Evolutionary conservation across 1,140 invertebrate species (phyloP), one percentile per base, ranked within the genome.

Genomic region (Penaeus indicus): DNA sequence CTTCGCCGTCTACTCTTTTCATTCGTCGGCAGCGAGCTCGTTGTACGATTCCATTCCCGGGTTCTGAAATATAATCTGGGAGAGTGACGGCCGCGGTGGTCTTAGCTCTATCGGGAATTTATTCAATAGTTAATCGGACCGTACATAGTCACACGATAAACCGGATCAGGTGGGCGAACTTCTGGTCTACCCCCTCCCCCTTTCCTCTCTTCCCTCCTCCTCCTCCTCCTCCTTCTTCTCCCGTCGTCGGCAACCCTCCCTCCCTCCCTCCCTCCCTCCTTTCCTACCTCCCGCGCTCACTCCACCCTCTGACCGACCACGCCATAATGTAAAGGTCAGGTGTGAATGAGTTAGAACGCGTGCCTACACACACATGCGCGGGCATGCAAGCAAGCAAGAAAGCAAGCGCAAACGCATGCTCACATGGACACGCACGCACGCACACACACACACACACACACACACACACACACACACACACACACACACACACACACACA

Each of bases 321-420:
- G 69, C 22, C 38, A 75, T 77, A 85, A 86, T 79, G 61, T 19
- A 86, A 80, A 86, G 85, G 77, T 86, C 85, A 79, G 77, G 27
- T 78, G 75, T 79, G 77, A 86, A 67, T 80, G 77, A 86, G 77
- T 80, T 79, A 86, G 85, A 75, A 80, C 85, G 54, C 62, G 63
- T 38, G 60, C 32, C 25, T 42, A 22, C 10, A 42, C 83, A 63
- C 54, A 54, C 54, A 54, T 54, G 54, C 54, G 54, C 54, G 54
- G 54, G 54, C 54, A 54, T 54, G 54, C 54, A 54, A 54, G 54
- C 54, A 54, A 54, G 54, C 47, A 47, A 47, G 47, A 7, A 13
- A 13, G 11, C 54, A 54, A 11, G 54, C 54, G 16, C 54, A 16
- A 11, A 54, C 54, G 54, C 16, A 54, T 54, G 16, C 16, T 0